Conservation (phyloP, 1,140 invertebrate species). For the Agrypnia vestita region DNA sequence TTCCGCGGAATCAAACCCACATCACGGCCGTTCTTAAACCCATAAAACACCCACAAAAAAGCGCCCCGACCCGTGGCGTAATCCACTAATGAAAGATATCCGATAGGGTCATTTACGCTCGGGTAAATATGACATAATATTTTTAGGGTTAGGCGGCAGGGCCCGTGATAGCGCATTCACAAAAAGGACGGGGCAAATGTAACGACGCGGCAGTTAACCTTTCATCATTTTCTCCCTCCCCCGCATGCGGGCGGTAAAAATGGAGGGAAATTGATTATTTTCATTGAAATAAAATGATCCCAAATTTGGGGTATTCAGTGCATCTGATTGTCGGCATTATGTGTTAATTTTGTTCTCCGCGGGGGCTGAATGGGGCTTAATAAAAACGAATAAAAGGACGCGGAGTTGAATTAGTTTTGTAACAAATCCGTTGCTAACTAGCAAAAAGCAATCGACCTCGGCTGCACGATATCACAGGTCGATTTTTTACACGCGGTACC, state of each 20-base stretch:
- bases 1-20: conserved; percentile 24
- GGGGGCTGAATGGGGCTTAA: too few relatives aligned
- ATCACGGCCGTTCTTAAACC: conserved; percentile 9
- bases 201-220: conserved; percentile 10
- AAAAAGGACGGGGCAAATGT: background rate
- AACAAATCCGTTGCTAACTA: too few relatives aligned
- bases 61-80: conserved; percentile 17
- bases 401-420: too few relatives aligned
- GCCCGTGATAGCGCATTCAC: conserved; percentile 9
- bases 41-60: conserved; percentile 34
- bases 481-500: too few relatives aligned
- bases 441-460: too few relatives aligned
- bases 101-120: conserved; percentile 38
- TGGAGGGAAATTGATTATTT: conserved; percentile 23
- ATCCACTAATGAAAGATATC: conserved; percentile 50
- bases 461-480: too few relatives aligned
- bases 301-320: too few relatives aligned
- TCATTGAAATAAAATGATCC: background rate
- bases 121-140: conserved; percentile 45
- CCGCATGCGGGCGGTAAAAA: background rate
- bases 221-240: background rate
- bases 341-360: too few relatives aligned
- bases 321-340: too few relatives aligned
- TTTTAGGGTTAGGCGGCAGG: conserved; percentile 3
- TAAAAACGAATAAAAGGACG: too few relatives aligned